These are phyloP conservation scores for Coracias cyanogaster DNA, from an alignment of 2,797 vertebrate genomes.

Conservation along the genomic window DNA sequence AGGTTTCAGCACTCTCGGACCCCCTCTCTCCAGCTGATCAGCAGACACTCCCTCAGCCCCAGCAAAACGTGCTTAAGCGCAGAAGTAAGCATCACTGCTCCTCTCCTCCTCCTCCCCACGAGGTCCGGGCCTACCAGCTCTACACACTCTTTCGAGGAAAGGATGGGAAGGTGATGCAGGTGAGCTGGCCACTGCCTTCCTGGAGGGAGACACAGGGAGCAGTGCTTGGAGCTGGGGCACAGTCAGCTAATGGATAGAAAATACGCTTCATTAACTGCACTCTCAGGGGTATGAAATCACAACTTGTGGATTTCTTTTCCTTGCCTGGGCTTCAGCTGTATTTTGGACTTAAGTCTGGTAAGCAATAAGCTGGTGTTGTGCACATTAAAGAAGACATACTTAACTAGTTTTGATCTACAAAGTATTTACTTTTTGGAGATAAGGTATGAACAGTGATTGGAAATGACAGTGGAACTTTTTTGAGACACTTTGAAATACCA, in stretches of 20 bases:
- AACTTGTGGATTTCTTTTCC: not conserved
- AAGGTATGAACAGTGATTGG: not conserved
- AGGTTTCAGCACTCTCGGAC: slow-evolving; percentile 89
- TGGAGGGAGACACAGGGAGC: not conserved
- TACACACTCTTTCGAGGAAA: slow-evolving; percentile 95
- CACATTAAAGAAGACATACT: not conserved
- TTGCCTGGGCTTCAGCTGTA: not conserved
- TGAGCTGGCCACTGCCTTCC: not conserved
- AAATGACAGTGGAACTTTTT: not conserved
- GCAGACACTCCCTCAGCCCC: slow-evolving; percentile 70
- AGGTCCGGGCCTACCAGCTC: slow-evolving; percentile 94
- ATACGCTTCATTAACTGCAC: accelerated
- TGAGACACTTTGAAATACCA: not conserved
- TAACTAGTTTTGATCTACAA: not conserved
- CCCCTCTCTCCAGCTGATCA: slow-evolving; percentile 86
- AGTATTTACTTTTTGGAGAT: not conserved
- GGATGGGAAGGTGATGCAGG: slow-evolving; percentile 97
- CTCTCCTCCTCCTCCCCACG: slow-evolving; percentile 86
- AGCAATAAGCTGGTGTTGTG: not conserved
- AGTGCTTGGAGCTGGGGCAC: not conserved
- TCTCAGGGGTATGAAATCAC: not conserved
- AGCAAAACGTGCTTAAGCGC: slow-evolving; percentile 67
- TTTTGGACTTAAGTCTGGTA: not conserved
- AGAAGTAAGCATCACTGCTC: slow-evolving; percentile 79
- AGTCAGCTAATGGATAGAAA: accelerated